Evolutionary conservation across 2,113 vertebrate genomes (phyloP), one percentile per base, ranked within the genome.

Genomic region (Tenrec ecaudatus): DNA sequence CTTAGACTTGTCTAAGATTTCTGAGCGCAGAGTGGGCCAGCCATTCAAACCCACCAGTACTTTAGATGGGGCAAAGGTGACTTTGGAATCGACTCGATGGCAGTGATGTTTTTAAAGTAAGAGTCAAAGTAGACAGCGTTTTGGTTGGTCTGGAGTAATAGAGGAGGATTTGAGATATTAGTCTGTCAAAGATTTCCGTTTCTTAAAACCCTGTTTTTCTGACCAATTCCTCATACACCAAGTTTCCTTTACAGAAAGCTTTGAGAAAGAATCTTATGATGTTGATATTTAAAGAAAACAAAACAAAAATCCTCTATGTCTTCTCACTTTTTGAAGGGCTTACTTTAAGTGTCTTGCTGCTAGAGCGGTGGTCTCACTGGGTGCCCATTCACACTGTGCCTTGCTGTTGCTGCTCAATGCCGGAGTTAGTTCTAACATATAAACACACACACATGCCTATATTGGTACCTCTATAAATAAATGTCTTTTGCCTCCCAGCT

Each of bases 371-470:
- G 15, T 66, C 23, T 20, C 81, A 27, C 3, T 68, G n/a, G 7
- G 33, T 23, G 1, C 38, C 16, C 7, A 2, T 40, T 43, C 20
- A 0, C 0, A 33, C 57, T 23, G 25, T 14, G 3, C 20, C 58
- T 60, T 60, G 58, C 20, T 60, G 14, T 60, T 60, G 7, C 20
- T 60, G 14, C 15, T 60, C 14, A 60, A 20, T 11, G 58, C 58
- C 58, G 15, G 14, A 60, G n/a, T n/a, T n/a, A n/a, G n/a, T n/a
- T n/a, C n/a, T n/a, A n/a, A n/a, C n/a, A n/a, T n/a, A n/a, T n/a
- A n/a, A n/a, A n/a, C n/a, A n/a, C n/a, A n/a, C n/a, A n/a, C n/a
- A n/a, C n/a, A 40, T 40, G 7, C 40, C 40, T 40, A 7, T 40
- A 40, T 40, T 40, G 3, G 40, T 7, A 40, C 40, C 40, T 40